phyloP scores from a whole-genome alignment of 2,113 vertebrate genomes.

The Coptodon rendalli region DNA sequence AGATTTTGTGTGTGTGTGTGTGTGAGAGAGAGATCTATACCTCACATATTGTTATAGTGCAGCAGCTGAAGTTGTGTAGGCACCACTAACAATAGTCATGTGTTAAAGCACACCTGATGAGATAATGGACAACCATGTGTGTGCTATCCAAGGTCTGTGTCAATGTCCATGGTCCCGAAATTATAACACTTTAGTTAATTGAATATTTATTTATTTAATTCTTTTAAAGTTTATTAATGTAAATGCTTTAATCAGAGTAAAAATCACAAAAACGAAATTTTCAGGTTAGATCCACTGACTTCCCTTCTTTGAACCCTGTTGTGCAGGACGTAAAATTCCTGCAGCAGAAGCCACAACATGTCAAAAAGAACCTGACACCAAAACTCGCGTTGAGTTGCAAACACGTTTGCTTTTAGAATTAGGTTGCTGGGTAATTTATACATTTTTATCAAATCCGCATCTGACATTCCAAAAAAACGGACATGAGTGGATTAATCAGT shows the following conservation, averaged over 20 bases:
- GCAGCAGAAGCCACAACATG: not conserved
- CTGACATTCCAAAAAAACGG: accelerated
- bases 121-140: not conserved
- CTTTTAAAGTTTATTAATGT: not conserved
- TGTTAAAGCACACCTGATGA: not conserved
- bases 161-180: not conserved
- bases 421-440: not conserved
- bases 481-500: not conserved
- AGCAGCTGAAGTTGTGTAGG: not conserved
- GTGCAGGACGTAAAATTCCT: not conserved
- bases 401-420: not conserved
- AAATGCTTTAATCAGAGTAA: not conserved
- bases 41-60: not conserved
- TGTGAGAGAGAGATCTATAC: not conserved
- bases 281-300: not conserved
- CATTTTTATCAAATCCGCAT: not conserved
- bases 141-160: not conserved
- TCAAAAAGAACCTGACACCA: not conserved
- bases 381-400: not conserved
- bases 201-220: not conserved
- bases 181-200: not conserved
- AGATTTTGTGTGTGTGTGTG: not conserved
- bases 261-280: not conserved
- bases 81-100: not conserved
- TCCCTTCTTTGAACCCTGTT: not conserved